These are phyloP conservation scores for Dasyprocta punctata DNA, from an alignment of 2,113 vertebrate genomes.

Conservation along the genomic window DNA sequence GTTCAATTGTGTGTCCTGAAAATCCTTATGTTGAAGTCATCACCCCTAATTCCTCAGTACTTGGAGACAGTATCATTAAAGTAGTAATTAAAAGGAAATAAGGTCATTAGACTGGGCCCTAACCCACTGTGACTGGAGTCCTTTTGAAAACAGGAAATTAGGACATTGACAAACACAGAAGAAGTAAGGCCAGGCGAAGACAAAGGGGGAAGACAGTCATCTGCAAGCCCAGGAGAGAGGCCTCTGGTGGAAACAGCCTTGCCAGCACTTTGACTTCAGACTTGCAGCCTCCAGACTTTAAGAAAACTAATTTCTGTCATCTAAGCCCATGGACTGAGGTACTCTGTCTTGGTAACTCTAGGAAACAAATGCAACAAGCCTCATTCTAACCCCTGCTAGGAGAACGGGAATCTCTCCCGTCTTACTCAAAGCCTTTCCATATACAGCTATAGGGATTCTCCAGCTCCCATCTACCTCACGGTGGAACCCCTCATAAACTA, in stretches of 20 bases:
- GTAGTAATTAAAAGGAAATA: background rate
- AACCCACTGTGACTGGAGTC: background rate
- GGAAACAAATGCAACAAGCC: too few species aligned
- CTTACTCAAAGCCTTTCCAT: background rate
- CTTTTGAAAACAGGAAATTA: background rate
- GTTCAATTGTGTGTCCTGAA: background rate
- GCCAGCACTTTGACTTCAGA: background rate
- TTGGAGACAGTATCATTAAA: background rate
- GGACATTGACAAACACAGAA: background rate
- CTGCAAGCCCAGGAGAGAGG: background rate
- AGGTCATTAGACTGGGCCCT: background rate
- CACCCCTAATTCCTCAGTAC: background rate
- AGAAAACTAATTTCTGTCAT: background rate
- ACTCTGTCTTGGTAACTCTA: background rate
- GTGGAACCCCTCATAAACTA: background rate
- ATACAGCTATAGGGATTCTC: background rate
- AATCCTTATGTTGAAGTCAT: background rate
- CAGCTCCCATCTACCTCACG: background rate
- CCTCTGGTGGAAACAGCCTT: background rate
- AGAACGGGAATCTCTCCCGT: background rate
- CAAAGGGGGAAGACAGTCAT: background rate
- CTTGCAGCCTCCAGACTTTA: background rate
- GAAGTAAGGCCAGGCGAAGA: background rate
- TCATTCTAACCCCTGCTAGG: background rate
- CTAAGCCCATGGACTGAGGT: background rate